Conservation (phyloP, 2,797 vertebrate genomes). For the Sebastes diploproa region DNA sequence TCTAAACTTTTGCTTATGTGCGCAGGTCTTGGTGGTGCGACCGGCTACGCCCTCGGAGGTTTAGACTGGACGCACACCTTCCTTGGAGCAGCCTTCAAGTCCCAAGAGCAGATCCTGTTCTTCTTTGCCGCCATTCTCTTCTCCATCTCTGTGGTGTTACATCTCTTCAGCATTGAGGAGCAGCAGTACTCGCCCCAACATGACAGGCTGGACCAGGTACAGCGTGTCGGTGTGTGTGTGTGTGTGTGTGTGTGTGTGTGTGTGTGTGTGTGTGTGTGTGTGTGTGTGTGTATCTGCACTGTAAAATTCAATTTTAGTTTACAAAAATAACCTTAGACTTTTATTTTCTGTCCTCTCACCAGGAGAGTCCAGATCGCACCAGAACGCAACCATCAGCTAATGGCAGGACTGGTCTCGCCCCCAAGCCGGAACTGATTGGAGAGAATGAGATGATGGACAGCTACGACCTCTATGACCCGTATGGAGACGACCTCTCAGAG, state of each 20-base stretch:
- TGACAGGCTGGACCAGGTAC: conserved; percentile 83
- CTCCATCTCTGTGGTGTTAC: conserved; percentile 88
- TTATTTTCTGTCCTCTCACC: not conserved
- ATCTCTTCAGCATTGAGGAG: conserved; percentile 95
- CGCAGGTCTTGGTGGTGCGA: conserved; percentile 92
- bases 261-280: not conserved
- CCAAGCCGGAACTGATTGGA: conserved; percentile 82
- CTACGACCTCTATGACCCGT: conserved; percentile 76
- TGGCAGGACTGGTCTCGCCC: conserved; percentile 65
- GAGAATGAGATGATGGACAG: conserved; percentile 82
- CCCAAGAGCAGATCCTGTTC: conserved; percentile 98
- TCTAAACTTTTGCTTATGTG: not conserved
- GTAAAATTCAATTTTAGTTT: not conserved
- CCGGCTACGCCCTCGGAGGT: conserved; percentile 95
- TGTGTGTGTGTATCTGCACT: not conserved
- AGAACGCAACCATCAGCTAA: conserved; percentile 51
- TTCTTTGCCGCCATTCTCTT: conserved; percentile 93
- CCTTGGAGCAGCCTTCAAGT: conserved; percentile 88
- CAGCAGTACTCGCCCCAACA: conserved; percentile 90
- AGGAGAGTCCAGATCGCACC: conserved; percentile 68
- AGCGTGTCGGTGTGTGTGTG: not conserved
- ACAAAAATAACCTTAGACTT: not conserved
- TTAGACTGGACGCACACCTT: conserved; percentile 97
- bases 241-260: not conserved
- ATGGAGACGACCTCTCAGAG: conserved; percentile 80